Base-by-base conservation (phyloP, 2,888 invertebrate genomes). In the Phengaris arion region DNA sequence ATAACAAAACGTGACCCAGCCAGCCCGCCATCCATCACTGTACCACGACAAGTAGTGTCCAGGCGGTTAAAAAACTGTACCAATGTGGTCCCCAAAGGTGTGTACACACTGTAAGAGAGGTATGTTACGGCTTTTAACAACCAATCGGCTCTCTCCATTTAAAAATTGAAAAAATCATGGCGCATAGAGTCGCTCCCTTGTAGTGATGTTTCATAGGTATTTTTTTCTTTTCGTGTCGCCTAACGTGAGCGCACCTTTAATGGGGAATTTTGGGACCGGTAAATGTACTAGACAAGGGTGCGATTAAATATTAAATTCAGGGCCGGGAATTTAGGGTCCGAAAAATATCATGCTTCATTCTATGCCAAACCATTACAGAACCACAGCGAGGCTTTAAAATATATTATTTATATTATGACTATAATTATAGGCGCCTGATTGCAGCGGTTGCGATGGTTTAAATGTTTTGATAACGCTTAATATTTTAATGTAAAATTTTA, bases 261-360 rank as follows among this genome's bases (percentile, higher is more conserved):
- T 78, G 75, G 78, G 80, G 87, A 90, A 92, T 92, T 92, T 90
- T 81, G 89, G 89, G 86, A 86, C 85, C 86, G 84, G 89, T 92
- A 91, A 93, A 92, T 91, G 90, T 86, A 92, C 89, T 92, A 93
- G 92, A 92, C 92, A 91, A 91, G 93, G 92, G 92, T 91, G 88
- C 85, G 87, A 91, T 93, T 93, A 92, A 93, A 93, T 93, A 93
- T 93, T 93, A 92, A 93, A 92, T 89, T 90, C 87, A 90, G 87
- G 90, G 89, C 91, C 89, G 89, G 91, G 90, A 92, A 92, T 93
- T 92, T 92, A 81, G 89, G 89, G 89, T 89, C 86, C 89, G 90
- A 88, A 93, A 92, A 91, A 80, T 77, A 78, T 78, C 77, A 79
- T 85, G 85, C 85, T 78, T 74, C 74, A 70, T 80, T 76, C 79